Base-by-base conservation (phyloP, 2,888 invertebrate species). In the Sclerodermus sp. region DNA sequence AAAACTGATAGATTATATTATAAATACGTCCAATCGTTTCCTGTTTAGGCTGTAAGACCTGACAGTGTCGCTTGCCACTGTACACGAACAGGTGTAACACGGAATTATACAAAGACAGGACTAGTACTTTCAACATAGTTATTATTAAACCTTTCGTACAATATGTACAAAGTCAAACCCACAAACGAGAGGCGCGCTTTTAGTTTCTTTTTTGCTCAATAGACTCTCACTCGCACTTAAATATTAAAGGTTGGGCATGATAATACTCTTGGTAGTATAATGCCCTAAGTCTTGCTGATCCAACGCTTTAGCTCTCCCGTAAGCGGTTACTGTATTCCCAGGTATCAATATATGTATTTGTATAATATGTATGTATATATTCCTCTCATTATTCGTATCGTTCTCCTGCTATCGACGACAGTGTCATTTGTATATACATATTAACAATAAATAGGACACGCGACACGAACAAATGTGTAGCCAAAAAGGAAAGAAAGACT, bases 231-330 rank as follows among this genome's bases (percentile, higher is more conserved):
- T 74, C 74, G 70, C 71, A 76, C 76, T 76, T 77, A 77, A 75
- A 76, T 74, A 74, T 76, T 77, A 76, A 76, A 73, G 71, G 74
- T 76, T 77, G 77, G 77, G 77, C 76, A 77, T 71, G 65, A 77
- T 77, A 77, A 76, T 77, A 77, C 77, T 77, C 76, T 71, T 61
- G 71, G 72, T 75, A 76, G 64, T 77, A 77, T 77, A 77, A 77
- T 77, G 77, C 77, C 76, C 77, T 76, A 75, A 76, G 77, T 76
- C 76, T 77, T 77, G 76, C 76, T 77, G 76, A 75, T 76, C 76
- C 74, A 74, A 74, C 74, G 67, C 70, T 70, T 68, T 73, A 70
- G 68, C 68, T 72, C 67, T 68, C 71, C 66, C 61, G 68, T 70
- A 67, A 74, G 71, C 67, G 66, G 65, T 68, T 67, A 59, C 73